Conservation (phyloP, 2,888 invertebrate species). For the Parnassius glacialis region DNA sequence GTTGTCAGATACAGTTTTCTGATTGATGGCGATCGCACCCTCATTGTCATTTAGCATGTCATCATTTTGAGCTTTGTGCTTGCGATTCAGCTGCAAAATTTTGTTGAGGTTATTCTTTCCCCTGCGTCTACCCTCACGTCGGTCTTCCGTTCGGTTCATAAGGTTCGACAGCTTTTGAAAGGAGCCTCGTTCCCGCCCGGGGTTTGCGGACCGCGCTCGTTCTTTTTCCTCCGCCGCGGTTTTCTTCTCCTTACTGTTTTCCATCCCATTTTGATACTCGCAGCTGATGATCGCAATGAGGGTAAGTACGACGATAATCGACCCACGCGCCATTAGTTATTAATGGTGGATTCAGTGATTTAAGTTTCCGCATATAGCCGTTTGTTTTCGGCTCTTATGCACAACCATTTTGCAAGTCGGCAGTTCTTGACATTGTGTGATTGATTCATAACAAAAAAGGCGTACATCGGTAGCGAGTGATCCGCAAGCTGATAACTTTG, state of each 20-base stretch:
- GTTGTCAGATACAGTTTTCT: constrained; percentile 47
- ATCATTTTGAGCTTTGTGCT: constrained; percentile 37
- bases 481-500: constrained; percentile 28
- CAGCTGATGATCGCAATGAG: constrained; percentile 54
- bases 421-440: constrained; percentile 39
- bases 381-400: constrained; percentile 26
- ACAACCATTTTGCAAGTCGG: constrained; percentile 48
- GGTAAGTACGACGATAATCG: constrained; percentile 50
- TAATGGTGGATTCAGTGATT: constrained; percentile 43
- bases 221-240: constrained; percentile 74
- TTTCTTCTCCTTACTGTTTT: constrained; percentile 64
- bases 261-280: constrained; percentile 60
- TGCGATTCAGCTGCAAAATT: constrained; percentile 45
- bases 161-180: constrained; percentile 55
- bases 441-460: constrained; percentile 64
- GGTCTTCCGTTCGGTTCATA: constrained; percentile 56
- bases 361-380: constrained; percentile 13
- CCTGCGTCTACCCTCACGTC: constrained; percentile 38
- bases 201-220: constrained; percentile 55
- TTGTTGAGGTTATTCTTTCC: constrained; percentile 53
- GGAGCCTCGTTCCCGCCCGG: constrained; percentile 54
- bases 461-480: constrained; percentile 26
- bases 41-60: constrained; percentile 70
- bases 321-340: constrained; percentile 69
- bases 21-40: constrained; percentile 54